These are phyloP conservation scores for Myotis pilosus DNA, from an alignment of 2,797 vertebrate species.

Conservation along the genomic window DNA sequence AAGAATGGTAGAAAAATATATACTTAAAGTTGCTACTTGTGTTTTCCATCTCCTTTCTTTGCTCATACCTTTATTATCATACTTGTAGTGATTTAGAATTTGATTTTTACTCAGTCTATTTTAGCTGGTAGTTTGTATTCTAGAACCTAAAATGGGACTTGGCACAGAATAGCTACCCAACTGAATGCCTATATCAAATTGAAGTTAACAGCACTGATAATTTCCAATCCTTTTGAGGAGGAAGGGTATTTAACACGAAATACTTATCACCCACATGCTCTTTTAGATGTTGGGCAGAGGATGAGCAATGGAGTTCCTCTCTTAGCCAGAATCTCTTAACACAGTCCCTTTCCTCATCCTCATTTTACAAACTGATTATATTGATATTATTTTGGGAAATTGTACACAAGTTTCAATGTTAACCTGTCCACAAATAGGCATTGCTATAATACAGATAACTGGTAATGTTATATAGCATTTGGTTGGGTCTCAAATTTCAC, in stretches of 20 bases:
- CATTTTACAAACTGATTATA: background rate
- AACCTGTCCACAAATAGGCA: background rate
- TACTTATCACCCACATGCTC: background rate
- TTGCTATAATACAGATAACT: background rate
- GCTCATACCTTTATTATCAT: background rate
- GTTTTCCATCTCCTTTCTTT: background rate
- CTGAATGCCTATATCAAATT: background rate
- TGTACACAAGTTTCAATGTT: background rate
- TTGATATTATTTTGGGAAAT: background rate
- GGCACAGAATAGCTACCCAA: background rate
- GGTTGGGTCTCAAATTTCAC: background rate
- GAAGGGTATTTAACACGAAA: background rate
- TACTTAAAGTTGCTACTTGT: background rate
- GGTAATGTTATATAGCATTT: background rate
- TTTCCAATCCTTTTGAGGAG: background rate
- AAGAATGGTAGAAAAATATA: constrained; percentile 8
- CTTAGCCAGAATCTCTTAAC: background rate
- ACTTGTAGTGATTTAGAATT: background rate
- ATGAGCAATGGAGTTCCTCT: background rate
- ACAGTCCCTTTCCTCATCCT: background rate
- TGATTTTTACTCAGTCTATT: background rate
- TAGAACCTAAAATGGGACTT: background rate
- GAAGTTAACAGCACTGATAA: background rate
- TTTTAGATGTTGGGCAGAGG: background rate
- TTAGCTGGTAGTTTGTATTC: background rate